These are phyloP conservation scores for Vireo griseus DNA, from an alignment of 2,797 vertebrate genomes.

Conservation along the genomic window DNA sequence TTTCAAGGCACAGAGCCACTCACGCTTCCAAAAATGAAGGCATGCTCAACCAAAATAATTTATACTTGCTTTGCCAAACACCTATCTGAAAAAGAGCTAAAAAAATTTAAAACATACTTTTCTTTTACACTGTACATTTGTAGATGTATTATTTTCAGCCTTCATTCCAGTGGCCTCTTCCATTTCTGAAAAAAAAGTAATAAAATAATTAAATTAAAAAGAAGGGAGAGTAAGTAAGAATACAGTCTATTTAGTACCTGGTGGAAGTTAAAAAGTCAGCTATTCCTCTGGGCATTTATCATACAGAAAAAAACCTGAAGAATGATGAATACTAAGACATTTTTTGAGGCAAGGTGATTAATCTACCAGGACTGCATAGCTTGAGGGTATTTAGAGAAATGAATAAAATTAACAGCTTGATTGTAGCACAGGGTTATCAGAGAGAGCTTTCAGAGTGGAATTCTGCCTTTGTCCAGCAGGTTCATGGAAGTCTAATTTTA, in stretches of 20 bases:
- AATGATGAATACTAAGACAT: background rate
- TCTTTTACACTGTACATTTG: slow-evolving; percentile 67
- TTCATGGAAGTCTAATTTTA: background rate
- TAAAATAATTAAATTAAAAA: background rate
- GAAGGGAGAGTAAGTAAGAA: background rate
- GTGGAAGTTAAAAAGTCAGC: background rate
- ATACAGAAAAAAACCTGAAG: background rate
- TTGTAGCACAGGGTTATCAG: background rate
- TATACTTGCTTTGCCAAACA: background rate
- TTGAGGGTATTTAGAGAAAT: background rate
- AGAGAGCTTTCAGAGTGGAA: background rate
- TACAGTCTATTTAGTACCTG: background rate
- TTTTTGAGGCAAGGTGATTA: background rate
- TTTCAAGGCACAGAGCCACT: background rate
- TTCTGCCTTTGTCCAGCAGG: background rate
- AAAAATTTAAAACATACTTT: slow-evolving; percentile 7
- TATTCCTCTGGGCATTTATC: background rate
- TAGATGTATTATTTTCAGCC: slow-evolving; percentile 3
- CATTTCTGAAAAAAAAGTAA: slow-evolving; percentile 75
- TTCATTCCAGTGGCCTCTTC: slow-evolving; percentile 76
- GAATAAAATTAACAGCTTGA: background rate
- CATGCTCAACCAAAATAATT: background rate
- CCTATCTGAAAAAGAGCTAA: background rate
- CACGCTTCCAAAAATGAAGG: background rate
- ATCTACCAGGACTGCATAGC: background rate